A percentile compares a stretch with the other conserved stretches of the same genome.
Conservation (phyloP, 2,797 vertebrate species). For the Enteromius treurensis region DNA sequence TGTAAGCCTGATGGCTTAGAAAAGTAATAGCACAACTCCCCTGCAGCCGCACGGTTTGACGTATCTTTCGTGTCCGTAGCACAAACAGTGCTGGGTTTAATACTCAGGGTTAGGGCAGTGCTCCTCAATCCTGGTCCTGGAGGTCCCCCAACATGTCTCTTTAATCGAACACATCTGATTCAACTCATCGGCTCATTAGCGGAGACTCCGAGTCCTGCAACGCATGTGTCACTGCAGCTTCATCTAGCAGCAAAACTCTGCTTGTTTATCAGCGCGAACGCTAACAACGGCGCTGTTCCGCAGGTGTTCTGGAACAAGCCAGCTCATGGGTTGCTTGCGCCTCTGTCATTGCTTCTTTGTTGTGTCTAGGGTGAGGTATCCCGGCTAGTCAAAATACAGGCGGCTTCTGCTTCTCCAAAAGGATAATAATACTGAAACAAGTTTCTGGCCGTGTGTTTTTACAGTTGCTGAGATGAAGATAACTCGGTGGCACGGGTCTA, state of each 20-base stretch:
- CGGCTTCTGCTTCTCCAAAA: conserved; percentile 44
- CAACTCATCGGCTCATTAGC: conserved; percentile 27
- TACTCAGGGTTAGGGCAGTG: conserved; percentile 29
- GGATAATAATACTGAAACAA: conserved; percentile 20
- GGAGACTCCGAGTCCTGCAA: background rate
- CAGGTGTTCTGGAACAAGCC: conserved; percentile 43
- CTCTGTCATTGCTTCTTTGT: conserved; percentile 40
- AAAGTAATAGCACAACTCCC: conserved; percentile 23
- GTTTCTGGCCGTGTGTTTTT: conserved; percentile 52
- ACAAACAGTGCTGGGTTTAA: conserved; percentile 30
- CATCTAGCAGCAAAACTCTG: background rate
- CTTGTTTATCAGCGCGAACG: conserved; percentile 23
- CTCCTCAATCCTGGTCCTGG: conserved; percentile 27
- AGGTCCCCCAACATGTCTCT: conserved; percentile 29
- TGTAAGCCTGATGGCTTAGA: conserved; percentile 8
- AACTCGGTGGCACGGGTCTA: conserved; percentile 40
- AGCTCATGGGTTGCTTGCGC: conserved; percentile 4
- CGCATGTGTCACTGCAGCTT: background rate
- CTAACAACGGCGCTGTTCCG: conserved; percentile 10
- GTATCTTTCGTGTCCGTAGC: conserved; percentile 19
- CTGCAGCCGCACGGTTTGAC: background rate
- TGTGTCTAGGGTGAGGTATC: conserved; percentile 50
- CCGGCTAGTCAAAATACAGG: conserved; percentile 65
- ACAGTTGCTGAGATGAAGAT: conserved; percentile 59
- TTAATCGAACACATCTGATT: conserved; percentile 24